A percentile compares a stretch with the other conserved stretches of the same genome.
Evolutionary conservation across 2,888 invertebrate species (phyloP).

Genomic region (Xestia xanthographa): DNA sequence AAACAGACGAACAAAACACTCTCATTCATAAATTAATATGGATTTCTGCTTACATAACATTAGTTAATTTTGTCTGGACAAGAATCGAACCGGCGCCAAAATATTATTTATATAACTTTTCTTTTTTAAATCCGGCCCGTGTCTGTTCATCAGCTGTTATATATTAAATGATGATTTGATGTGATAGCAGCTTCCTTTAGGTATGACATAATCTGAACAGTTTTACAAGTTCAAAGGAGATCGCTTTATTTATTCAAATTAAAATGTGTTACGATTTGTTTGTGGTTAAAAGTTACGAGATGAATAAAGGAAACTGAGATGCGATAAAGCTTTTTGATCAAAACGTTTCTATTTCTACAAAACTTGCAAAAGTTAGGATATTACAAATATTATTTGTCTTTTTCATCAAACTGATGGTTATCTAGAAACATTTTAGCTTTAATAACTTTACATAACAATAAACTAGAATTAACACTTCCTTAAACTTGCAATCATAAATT

Average conservation of each 20-base stretch:
- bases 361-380: neutral
- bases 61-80: conserved; percentile 20
- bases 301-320: neutral
- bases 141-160: conserved; percentile 24
- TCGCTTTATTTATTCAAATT: conserved; percentile 40
- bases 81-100: conserved; percentile 57
- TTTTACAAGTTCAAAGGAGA: conserved; percentile 47
- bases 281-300: neutral
- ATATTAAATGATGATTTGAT: conserved; percentile 48
- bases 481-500: neutral
- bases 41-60: conserved; percentile 45
- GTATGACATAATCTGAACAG: conserved; percentile 32
- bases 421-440: neutral
- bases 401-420: neutral
- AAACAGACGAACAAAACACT: neutral
- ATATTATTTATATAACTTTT: conserved; percentile 37
- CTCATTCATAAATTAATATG: neutral
- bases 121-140: conserved; percentile 30
- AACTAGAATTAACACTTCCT: conserved; percentile 13
- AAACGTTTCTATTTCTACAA: neutral
- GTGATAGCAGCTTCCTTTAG: conserved; percentile 48
- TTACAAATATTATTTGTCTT: neutral
- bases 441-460: neutral
- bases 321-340: conserved; percentile 12
- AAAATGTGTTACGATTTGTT: conserved; percentile 27